Base-by-base conservation (phyloP, 2,888 invertebrate species). In the Drosophila helvetica region DNA sequence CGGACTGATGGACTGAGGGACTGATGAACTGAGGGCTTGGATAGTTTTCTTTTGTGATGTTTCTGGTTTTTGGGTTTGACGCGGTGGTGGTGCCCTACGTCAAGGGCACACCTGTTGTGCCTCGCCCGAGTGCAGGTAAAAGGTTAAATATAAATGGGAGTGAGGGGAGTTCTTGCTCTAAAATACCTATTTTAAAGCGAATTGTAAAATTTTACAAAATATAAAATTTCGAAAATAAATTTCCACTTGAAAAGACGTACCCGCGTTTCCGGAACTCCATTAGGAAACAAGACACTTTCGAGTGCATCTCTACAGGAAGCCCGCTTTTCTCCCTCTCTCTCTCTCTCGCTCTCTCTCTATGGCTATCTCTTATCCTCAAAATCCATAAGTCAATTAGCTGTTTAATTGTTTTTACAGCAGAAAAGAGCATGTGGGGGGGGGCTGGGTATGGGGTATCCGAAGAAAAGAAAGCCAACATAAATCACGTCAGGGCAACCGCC, bases 21-120 rank as follows among this genome's bases (percentile, higher is more conserved):
- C 22, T 48, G 66, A 38, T 17, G 18, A n/a, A 33, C 15, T 15
- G 54, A n/a, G 15, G 33, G 12, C 25, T 54, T 30, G 59, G 42
- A 22, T 48, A 43, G 59, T 18, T 46, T 43, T 53, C 43, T 53
- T 33, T 63, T 71, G 60, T 56, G 15, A 10, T 62, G 38, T 19
- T 22, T 33, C 10, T 46, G 53, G 46, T 46, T 50, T 50, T 27
- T 30, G 19, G 46, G 43, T n/a, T 15, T 7, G 38, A 7, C n/a
- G n/a, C 7, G 15, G 38, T 0, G 15, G 5, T 5, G 22, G 33
- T 56, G 68, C 64, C 79, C 72, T 81, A 53, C 72, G 65, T 62
- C 77, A 81, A 72, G 72, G 64, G 52, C 82, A 85, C 82, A 82
- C 82, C 82, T 82, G 82, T 82, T 82, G 82, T 68, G 59, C 64